Conservation (phyloP, 1,140 invertebrate genomes). For the Teleogryllus occipitalis region DNA sequence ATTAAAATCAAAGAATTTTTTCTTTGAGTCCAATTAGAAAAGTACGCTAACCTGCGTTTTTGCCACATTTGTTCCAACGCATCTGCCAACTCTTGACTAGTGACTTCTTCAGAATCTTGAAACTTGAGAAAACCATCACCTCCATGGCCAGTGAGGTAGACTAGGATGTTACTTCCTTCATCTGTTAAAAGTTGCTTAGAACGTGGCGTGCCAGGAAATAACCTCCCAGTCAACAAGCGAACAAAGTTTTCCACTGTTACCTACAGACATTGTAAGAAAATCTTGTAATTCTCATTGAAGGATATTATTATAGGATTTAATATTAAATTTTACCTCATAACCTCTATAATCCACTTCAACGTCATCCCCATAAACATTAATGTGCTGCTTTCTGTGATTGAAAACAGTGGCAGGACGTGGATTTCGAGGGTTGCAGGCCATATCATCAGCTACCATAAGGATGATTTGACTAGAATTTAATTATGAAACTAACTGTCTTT, state of each 20-base stretch:
- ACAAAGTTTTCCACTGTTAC: constrained; percentile 99
- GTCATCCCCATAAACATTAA: constrained; percentile 98
- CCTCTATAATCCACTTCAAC: constrained; percentile 99
- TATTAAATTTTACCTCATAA: constrained; percentile 65
- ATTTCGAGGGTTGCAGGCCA: constrained; percentile 98
- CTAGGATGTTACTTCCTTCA: constrained; percentile 93
- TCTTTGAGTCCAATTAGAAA: not conserved
- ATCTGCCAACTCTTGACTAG: constrained; percentile 96
- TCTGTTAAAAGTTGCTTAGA: constrained; percentile 94
- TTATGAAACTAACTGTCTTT: not conserved
- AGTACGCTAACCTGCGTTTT: constrained; percentile 64
- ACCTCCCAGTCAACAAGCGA: constrained; percentile 82
- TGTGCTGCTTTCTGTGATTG: constrained; percentile 95
- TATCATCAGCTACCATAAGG: constrained; percentile 98
- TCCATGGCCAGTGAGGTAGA: constrained; percentile 96
- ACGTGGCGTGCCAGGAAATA: constrained; percentile 82
- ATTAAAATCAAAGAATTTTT: not conserved
- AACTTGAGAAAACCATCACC: constrained; percentile 99
- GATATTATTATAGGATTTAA: not conserved
- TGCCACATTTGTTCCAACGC: constrained; percentile 99
- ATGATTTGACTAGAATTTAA: constrained; percentile 71
- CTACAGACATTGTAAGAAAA: constrained; percentile 33
- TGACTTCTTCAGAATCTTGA: constrained; percentile 98
- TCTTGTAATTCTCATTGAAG: not conserved
- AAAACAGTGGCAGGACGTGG: constrained; percentile 96